Evolutionary conservation across 2,888 invertebrate species (phyloP).

Genomic region (Galeruca laticollis): DNA sequence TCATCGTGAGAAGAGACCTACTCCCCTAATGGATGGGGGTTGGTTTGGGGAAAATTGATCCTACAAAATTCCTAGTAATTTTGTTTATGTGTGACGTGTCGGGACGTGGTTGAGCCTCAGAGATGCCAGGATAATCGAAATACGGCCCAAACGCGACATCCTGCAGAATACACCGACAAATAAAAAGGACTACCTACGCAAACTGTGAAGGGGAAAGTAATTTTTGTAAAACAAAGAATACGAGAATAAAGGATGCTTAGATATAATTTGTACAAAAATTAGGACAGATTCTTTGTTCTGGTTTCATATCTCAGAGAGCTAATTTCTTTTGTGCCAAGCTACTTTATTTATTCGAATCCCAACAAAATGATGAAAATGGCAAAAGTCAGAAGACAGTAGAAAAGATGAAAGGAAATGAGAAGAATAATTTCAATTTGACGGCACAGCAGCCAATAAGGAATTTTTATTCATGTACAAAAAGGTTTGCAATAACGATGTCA

Average conservation of each 20-base stretch:
- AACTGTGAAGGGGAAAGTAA: neutral
- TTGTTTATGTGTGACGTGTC: conserved; percentile 54
- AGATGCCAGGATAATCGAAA: conserved; percentile 51
- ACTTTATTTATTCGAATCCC: neutral
- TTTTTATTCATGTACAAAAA: too few species aligned
- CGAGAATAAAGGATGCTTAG: neutral
- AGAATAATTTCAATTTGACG: too few species aligned
- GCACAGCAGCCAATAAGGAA: too few species aligned
- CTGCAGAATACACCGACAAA: conserved; percentile 16
- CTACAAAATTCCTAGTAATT: conserved; percentile 65
- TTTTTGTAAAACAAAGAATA: conserved; percentile 5
- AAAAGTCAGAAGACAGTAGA: too few species aligned
- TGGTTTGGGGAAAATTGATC: conserved; percentile 43
- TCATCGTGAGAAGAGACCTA: conserved; percentile 57
- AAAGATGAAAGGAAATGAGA: too few species aligned
- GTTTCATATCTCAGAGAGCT: too few species aligned
- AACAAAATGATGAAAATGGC: too few species aligned
- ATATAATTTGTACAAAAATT: neutral
- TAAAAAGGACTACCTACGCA: conserved; percentile 30
- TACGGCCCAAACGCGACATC: conserved; percentile 48
- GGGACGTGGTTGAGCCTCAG: conserved; percentile 53
- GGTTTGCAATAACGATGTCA: too few species aligned
- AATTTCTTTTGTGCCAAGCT: neutral
- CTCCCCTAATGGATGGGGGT: conserved; percentile 46
- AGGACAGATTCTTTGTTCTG: neutral